phyloP scores from a whole-genome alignment of 2,888 invertebrate genomes.

The Pycnomerus fuliginosus region DNA sequence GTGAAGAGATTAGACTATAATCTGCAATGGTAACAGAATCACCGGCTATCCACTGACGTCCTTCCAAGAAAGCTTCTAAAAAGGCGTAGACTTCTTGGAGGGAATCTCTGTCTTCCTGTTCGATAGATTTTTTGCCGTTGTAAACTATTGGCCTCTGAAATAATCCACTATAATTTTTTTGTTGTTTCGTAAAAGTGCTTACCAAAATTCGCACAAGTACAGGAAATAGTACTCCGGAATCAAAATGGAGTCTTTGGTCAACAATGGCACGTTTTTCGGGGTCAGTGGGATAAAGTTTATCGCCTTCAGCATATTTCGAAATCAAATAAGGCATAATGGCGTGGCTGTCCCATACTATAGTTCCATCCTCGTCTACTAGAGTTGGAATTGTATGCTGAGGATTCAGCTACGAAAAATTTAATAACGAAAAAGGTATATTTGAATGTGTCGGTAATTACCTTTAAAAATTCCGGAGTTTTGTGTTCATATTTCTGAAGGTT shows the following conservation, averaged over 20 bases:
- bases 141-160: slow-evolving; percentile 26
- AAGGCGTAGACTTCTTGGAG: slow-evolving; percentile 45
- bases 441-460: slow-evolving; percentile 41
- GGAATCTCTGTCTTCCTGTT: slow-evolving; percentile 36
- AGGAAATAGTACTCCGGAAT: slow-evolving; percentile 56
- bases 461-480: slow-evolving; percentile 47
- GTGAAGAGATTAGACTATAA: too few relatives aligned
- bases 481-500: slow-evolving; percentile 51
- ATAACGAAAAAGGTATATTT: too few relatives aligned
- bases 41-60: slow-evolving; percentile 31
- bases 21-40: slow-evolving; percentile 34
- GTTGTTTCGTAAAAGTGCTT: slow-evolving; percentile 33
- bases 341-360: slow-evolving; percentile 64
- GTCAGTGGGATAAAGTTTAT: slow-evolving; percentile 59
- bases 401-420: slow-evolving; percentile 62
- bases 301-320: slow-evolving; percentile 58
- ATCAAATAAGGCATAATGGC: slow-evolving; percentile 65
- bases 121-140: slow-evolving; percentile 35
- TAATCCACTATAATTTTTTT: too few relatives aligned
- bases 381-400: slow-evolving; percentile 66
- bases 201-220: slow-evolving; percentile 57
- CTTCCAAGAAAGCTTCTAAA: slow-evolving; percentile 45
- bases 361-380: slow-evolving; percentile 44
- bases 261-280: slow-evolving; percentile 54
- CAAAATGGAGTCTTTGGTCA: slow-evolving; percentile 59